Evolutionary conservation across 2,113 vertebrate species (phyloP).

Genomic region (Clinocottus analis): DNA sequence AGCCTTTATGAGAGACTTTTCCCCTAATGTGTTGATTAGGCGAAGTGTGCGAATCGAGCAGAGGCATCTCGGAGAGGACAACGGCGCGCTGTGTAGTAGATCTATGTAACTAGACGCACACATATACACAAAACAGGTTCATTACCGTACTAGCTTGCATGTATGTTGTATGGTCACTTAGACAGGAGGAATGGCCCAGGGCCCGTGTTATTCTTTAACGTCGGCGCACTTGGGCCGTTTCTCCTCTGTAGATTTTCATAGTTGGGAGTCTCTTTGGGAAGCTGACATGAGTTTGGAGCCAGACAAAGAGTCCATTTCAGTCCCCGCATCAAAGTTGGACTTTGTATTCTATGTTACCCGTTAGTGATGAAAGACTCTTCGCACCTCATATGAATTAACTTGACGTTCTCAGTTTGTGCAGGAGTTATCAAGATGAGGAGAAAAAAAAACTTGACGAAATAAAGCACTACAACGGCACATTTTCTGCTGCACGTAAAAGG

Average conservation of each 20-base stretch:
- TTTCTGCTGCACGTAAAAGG: constrained; percentile 59
- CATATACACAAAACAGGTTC: constrained; percentile 71
- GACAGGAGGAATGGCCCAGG: constrained; percentile 67
- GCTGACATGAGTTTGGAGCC: constrained; percentile 66
- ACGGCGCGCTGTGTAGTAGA: constrained; percentile 76
- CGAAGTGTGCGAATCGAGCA: constrained; percentile 38
- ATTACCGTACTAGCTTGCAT: constrained; percentile 84
- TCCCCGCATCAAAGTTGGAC: constrained; percentile 48
- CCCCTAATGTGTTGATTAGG: constrained; percentile 51
- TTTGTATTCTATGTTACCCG: constrained; percentile 31
- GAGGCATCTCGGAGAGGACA: constrained; percentile 44
- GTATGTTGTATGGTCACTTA: constrained; percentile 84
- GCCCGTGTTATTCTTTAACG: constrained; percentile 32
- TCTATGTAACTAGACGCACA: constrained; percentile 77
- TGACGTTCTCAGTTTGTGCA: constrained; percentile 34
- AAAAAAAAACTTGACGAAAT: constrained; percentile 29
- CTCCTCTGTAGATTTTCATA: constrained; percentile 83
- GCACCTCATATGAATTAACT: constrained; percentile 42
- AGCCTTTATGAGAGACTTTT: constrained; percentile 56
- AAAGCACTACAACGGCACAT: constrained; percentile 35
- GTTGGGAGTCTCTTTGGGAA: constrained; percentile 74
- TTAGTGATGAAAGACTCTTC: constrained; percentile 37
- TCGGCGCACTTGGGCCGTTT: constrained; percentile 61
- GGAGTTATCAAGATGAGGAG: background rate
- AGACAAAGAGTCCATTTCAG: constrained; percentile 65